Evolutionary conservation across 1,140 invertebrate genomes (phyloP), one percentile per base, ranked within the genome.

Genomic region (Wiebesia pumilae): DNA sequence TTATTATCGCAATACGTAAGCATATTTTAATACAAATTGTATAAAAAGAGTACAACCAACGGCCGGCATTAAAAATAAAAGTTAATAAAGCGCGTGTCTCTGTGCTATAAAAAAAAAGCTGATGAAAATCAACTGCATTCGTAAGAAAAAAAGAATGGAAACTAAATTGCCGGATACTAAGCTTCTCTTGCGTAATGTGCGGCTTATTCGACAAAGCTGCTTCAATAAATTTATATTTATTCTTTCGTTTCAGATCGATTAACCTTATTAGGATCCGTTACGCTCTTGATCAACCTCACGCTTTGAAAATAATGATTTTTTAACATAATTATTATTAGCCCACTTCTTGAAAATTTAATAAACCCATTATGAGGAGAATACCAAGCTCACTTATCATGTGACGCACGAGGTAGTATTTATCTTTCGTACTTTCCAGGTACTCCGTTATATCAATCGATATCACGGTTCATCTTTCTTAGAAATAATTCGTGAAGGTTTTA

Each of bases 401-500:
- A 40, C 14, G 4, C 7, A 24, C 24, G 4, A 40, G 40, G 14
- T 4, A 10, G 33, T 24, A 73, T 1, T 40, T 40, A 73, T 16
- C 21, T 21, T 40, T 9, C 6, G 6, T 73, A 73, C 35, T 73
- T 40, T 38, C 21, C 6, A 40, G 35, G 21, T 40, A 73, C 35
- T 73, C 40, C 3, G 12, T 73, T 40, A 40, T 73, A 40, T 73
- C 38, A 71, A 71, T 71, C 30, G 16, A 71, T 35, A 14, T 0
- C 16, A n/a, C 3, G 51, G 16, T 54, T n/a, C n/a, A 71, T 71
- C 6, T 35, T n/a, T 71, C 33, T 12, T 2, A 79, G 27, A 27
- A 62, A 62, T 65, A 62, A 65, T 30, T 81, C n/a, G 43, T n/a
- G 40, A 82, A 40, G n/a, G 51, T 65, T 82, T 82, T 69, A 47